A percentile compares a stretch with the other conserved stretches of the same genome.
These are phyloP conservation scores for Amblyjoppa proteus DNA, from an alignment of 2,888 invertebrate species.

Conservation along the genomic window DNA sequence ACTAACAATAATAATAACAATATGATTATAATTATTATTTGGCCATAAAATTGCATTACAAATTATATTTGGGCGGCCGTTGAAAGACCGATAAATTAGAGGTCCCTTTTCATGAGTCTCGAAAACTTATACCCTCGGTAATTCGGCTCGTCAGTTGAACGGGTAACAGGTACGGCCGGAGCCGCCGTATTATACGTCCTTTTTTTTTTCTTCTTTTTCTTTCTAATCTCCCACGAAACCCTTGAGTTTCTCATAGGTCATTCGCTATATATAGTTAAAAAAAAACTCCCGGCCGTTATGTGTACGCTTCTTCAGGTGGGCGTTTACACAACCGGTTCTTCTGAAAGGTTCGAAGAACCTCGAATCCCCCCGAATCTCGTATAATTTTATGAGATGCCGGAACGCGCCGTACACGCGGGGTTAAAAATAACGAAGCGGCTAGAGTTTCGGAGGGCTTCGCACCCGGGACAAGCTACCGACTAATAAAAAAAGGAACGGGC, in stretches of 20 bases:
- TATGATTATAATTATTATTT: background rate
- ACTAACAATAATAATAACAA: background rate
- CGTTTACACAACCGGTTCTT: constrained; percentile 52
- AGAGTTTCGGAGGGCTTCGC: background rate
- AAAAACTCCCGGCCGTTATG: constrained; percentile 22
- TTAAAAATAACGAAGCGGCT: constrained; percentile 12
- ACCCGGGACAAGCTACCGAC: background rate
- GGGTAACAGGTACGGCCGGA: constrained; percentile 50
- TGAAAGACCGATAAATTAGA: constrained; percentile 38
- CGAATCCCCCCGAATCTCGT: constrained; percentile 17
- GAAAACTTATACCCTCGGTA: constrained; percentile 16
- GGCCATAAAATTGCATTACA: background rate
- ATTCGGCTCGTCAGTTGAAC: constrained; percentile 42
- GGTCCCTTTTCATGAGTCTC: constrained; percentile 10
- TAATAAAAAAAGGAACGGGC: constrained; percentile 8
- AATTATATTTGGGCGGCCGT: constrained; percentile 10
- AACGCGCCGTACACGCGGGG: constrained; percentile 8
- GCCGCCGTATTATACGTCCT: constrained; percentile 18
- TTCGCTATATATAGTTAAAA: constrained; percentile 14
- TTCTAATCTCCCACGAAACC: constrained; percentile 35
- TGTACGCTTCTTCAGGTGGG: constrained; percentile 41
- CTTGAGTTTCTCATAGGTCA: constrained; percentile 39
- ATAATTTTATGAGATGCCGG: constrained; percentile 37
- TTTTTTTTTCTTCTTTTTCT: constrained; percentile 32
- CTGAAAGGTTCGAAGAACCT: constrained; percentile 22